Conservation (phyloP, 2,113 vertebrate genomes). For the Pipa parva region DNA sequence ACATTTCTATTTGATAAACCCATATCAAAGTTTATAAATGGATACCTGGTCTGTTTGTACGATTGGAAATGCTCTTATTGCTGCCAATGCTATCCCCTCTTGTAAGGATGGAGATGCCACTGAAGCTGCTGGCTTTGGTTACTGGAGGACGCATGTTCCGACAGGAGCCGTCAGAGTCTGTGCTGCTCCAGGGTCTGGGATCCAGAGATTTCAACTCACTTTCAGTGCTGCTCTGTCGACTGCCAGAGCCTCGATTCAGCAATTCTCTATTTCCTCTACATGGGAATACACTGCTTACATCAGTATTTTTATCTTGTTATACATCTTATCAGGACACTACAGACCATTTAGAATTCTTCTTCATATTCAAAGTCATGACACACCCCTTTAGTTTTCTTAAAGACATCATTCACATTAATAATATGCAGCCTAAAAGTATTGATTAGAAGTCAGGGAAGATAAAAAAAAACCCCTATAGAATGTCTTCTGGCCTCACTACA, state of each 20-base stretch:
- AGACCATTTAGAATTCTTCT: background rate
- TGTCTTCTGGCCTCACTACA: no score
- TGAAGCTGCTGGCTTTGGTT: slow-evolving; percentile 98
- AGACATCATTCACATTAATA: no score
- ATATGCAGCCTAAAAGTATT: no score
- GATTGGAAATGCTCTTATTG: slow-evolving; percentile 78
- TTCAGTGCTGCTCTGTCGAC: slow-evolving; percentile 97
- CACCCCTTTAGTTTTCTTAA: no score
- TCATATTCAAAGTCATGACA: background rate
- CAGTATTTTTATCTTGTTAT: background rate
- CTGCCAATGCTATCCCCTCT: slow-evolving; percentile 91
- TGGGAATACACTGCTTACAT: slow-evolving; percentile 20
- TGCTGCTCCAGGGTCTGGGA: slow-evolving; percentile 97
- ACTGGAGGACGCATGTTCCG: slow-evolving; percentile 87
- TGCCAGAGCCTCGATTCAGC: slow-evolving; percentile 83
- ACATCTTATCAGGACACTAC: background rate
- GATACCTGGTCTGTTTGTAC: slow-evolving; percentile 79
- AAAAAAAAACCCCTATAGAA: no score
- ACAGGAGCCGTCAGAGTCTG: slow-evolving; percentile 88
- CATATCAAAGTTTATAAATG: no score
- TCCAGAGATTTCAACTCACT: slow-evolving; percentile 92
- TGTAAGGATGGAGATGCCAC: slow-evolving; percentile 95
- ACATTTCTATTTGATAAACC: no score
- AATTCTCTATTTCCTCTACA: slow-evolving; percentile 83
- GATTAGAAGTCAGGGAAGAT: no score